Percentiles rank a stretch among this genome's conserved stretches.
Conservation (phyloP, 2,113 vertebrate genomes). For the Illadopsis cleaveri region DNA sequence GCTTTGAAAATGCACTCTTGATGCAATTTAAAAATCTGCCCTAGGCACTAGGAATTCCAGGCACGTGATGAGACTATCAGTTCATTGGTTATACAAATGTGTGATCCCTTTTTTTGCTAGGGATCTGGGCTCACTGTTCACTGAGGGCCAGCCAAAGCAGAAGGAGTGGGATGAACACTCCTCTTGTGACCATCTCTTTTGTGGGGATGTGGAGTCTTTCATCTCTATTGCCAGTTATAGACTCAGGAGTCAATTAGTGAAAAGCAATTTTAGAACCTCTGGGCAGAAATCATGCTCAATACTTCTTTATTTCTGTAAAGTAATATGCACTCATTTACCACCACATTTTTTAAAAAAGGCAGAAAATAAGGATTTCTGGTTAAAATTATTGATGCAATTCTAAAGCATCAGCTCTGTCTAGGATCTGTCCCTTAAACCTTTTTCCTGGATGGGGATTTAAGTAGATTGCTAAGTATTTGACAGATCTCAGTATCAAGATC, state of each 20-base stretch:
- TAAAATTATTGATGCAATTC: conserved; percentile 32
- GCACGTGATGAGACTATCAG: background rate
- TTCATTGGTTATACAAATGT: background rate
- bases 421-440: conserved; percentile 57
- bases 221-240: background rate
- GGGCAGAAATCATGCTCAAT: background rate
- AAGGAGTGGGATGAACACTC: background rate
- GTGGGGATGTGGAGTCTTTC: background rate
- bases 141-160: background rate
- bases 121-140: background rate
- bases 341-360: background rate
- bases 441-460: conserved; percentile 61
- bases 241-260: background rate
- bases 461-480: conserved; percentile 72
- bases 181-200: background rate
- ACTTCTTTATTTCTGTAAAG: background rate
- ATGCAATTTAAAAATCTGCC: background rate
- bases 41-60: background rate
- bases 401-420: conserved; percentile 20
- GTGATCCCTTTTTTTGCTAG: background rate
- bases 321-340: background rate
- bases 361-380: conserved; percentile 19
- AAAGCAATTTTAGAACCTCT: background rate
- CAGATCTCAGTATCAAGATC: conserved; percentile 76
- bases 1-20: background rate